These are phyloP conservation scores for Recurvirostra avosetta DNA, from an alignment of 2,113 vertebrate genomes.

Conservation along the genomic window DNA sequence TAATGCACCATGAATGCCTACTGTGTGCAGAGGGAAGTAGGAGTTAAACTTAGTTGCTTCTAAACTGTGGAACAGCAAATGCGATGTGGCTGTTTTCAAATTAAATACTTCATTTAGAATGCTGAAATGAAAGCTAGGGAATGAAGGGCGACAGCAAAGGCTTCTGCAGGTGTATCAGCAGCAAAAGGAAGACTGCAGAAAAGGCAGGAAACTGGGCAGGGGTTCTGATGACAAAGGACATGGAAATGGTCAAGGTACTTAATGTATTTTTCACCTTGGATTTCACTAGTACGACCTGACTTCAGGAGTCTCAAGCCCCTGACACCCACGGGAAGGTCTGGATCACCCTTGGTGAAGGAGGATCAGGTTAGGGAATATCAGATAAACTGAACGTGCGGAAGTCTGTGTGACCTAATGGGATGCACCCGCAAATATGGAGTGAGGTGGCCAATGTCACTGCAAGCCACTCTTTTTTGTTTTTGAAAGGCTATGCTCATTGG, in stretches of 20 bases:
- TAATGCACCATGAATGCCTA: background rate
- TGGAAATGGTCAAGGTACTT: background rate
- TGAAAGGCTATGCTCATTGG: background rate
- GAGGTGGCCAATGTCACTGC: background rate
- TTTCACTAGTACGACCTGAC: background rate
- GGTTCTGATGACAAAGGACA: background rate
- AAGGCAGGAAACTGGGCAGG: background rate
- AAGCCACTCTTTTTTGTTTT: background rate
- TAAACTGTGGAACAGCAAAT: background rate
- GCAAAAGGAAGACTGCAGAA: background rate
- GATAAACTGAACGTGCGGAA: background rate
- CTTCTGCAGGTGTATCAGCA: background rate
- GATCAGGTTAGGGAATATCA: background rate
- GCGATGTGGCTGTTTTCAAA: background rate
- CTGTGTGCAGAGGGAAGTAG: background rate
- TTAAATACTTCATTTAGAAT: background rate
- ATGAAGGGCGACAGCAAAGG: background rate
- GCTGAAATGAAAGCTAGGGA: background rate
- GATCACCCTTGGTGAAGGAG: background rate
- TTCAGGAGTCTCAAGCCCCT: background rate
- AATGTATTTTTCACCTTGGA: background rate
- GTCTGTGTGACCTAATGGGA: accelerated
- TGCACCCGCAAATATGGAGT: background rate
- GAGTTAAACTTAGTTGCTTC: background rate
- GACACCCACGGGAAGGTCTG: background rate